Conservation (phyloP, 2,888 invertebrate genomes). For the Cantharis rustica region DNA sequence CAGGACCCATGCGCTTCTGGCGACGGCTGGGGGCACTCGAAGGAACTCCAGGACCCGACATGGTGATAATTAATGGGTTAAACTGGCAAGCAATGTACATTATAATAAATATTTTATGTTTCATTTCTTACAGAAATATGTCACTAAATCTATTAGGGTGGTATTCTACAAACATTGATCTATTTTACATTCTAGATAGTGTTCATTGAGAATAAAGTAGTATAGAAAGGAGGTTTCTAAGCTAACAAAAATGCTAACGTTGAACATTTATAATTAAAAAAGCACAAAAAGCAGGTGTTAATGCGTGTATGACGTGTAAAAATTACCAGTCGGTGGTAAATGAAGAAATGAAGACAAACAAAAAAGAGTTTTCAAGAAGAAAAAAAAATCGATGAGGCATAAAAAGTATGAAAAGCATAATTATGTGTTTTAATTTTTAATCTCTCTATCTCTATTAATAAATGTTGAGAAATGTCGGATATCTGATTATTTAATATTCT, state of each 20-base stretch:
- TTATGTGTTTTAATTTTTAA: background rate
- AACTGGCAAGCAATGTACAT: slow-evolving; percentile 40
- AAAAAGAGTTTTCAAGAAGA: too few relatives aligned
- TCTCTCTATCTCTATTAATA: background rate
- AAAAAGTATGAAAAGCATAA: background rate
- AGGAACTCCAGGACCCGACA: slow-evolving; percentile 47
- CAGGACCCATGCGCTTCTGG: slow-evolving; percentile 86
- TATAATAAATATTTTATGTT: background rate
- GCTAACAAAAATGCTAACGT: background rate
- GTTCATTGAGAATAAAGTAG: background rate
- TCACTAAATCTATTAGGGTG: background rate
- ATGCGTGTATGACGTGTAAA: background rate
- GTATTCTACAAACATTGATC: background rate
- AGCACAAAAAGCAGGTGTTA: background rate
- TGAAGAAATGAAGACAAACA: background rate
- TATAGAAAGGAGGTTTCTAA: background rate
- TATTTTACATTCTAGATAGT: background rate
- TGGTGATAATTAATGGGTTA: slow-evolving; percentile 45
- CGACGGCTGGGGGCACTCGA: slow-evolving; percentile 43
- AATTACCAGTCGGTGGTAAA: background rate
- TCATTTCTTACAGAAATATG: background rate
- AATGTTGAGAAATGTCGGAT: background rate
- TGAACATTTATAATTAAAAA: background rate
- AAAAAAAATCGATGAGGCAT: background rate
- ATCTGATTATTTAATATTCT: background rate